A percentile compares a stretch with the other conserved stretches of the same genome.
phyloP scores from a whole-genome alignment of 2,888 invertebrate species.

The Ichneumon xanthorius region DNA sequence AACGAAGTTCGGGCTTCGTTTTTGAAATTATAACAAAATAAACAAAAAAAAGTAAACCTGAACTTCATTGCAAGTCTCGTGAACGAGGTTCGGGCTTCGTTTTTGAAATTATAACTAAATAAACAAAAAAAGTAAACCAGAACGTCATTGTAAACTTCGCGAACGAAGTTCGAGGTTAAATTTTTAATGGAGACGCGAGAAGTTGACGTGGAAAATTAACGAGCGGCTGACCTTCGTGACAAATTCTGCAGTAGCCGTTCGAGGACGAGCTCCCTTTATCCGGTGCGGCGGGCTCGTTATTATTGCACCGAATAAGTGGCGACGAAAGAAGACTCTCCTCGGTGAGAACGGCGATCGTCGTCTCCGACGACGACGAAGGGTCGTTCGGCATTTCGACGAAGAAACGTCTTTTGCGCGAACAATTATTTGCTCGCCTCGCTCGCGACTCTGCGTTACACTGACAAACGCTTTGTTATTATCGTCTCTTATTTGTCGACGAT shows the following conservation, averaged over 20 bases:
- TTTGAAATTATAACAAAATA: too few relatives aligned
- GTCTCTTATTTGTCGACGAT: constrained; percentile 46
- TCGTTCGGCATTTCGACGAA: constrained; percentile 41
- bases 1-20: background rate
- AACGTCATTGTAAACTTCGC: too few relatives aligned
- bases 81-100: background rate
- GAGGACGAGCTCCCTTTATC: constrained; percentile 71
- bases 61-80: too few relatives aligned
- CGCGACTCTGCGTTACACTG: constrained; percentile 23
- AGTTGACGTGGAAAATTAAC: background rate
- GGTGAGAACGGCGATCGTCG: constrained; percentile 41
- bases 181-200: background rate
- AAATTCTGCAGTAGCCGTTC: constrained; percentile 84
- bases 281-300: constrained; percentile 41
- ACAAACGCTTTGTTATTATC: constrained; percentile 44
- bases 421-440: constrained; percentile 8
- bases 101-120: background rate
- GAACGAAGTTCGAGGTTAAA: background rate
- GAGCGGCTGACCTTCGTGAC: constrained; percentile 84
- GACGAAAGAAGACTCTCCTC: constrained; percentile 54
- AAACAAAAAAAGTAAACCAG: too few relatives aligned
- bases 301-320: constrained; percentile 23
- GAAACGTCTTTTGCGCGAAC: background rate
- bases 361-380: constrained; percentile 24
- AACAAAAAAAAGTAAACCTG: background rate